A percentile compares a stretch with the other conserved stretches of the same genome.
Evolutionary conservation across 2,888 invertebrate genomes (phyloP).

Genomic region (Cantharis lateralis): DNA sequence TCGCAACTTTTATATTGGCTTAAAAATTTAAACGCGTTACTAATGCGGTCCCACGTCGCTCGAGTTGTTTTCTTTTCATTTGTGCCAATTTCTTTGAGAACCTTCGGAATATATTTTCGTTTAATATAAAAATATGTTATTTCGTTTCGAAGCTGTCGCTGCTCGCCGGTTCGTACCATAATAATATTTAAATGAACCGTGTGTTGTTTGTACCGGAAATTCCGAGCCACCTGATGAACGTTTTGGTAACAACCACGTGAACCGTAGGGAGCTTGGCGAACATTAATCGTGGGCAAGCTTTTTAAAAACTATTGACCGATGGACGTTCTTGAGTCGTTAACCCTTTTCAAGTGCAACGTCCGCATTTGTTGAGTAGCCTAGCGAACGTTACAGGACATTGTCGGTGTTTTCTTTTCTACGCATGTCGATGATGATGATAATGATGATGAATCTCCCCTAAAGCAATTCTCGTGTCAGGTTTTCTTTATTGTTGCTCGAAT

Average conservation of each 20-base stretch:
- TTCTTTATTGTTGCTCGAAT: not conserved
- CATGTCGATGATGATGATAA: not conserved
- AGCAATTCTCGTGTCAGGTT: not conserved
- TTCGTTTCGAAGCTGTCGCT: not conserved
- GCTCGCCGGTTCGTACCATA: not conserved
- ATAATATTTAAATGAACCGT: not conserved
- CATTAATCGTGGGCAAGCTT: not conserved
- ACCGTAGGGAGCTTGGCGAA: not conserved
- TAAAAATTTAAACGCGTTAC: not conserved
- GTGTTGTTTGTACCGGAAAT: conserved; percentile 1
- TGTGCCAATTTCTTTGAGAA: not conserved
- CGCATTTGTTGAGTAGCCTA: conserved; percentile 17
- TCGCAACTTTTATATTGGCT: not conserved
- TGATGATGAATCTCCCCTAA: not conserved
- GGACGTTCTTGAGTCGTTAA: conserved; percentile 27
- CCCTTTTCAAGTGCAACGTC: conserved; percentile 25
- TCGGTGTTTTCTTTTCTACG: not conserved
- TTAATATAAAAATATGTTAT: not conserved
- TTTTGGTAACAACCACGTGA: not conserved
- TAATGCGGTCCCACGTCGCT: not conserved
- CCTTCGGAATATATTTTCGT: not conserved
- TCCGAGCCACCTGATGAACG: conserved; percentile 1
- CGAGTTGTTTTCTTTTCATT: not conserved
- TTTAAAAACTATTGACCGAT: conserved; percentile 5
- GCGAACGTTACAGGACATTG: conserved; percentile 1